These are phyloP conservation scores for Nephrotoma guestfalica DNA, from an alignment of 2,888 invertebrate genomes.

Conservation along the genomic window DNA sequence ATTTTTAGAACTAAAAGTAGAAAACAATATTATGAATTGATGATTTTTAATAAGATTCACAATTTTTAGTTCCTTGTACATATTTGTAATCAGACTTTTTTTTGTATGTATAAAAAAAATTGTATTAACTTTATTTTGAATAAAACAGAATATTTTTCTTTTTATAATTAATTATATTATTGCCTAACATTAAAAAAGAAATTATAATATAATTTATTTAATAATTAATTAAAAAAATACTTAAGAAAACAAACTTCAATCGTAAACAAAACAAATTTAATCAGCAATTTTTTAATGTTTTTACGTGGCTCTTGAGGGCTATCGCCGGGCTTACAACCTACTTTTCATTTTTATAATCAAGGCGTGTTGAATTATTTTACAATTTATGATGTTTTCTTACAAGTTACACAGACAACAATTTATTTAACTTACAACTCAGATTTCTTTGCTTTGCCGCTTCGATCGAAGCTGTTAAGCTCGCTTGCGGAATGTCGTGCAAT, in stretches of 20 bases:
- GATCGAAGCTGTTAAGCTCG: constrained; percentile 75
- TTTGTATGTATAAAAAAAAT: not conserved
- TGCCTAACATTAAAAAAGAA: not conserved
- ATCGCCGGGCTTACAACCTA: not conserved
- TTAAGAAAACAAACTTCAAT: not conserved
- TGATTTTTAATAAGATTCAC: not conserved
- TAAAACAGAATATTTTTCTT: not conserved
- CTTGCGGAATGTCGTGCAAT: constrained; percentile 81
- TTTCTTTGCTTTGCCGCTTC: constrained; percentile 54
- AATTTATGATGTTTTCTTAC: not conserved
- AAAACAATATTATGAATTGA: not conserved
- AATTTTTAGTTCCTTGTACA: not conserved
- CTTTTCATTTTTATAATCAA: not conserved
- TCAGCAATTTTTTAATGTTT: not conserved
- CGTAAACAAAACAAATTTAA: not conserved
- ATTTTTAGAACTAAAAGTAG: not conserved
- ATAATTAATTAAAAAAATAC: not conserved
- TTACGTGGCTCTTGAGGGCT: not conserved
- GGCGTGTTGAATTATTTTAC: not conserved
- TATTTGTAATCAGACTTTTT: not conserved
- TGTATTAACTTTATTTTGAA: not conserved
- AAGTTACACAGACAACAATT: not conserved
- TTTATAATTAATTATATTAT: not conserved
- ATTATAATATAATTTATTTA: not conserved
- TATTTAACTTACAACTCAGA: constrained; percentile 38